Conservation (phyloP, 37 sponge, comb jelly and placozoan species). For the Chondrilla cf. caribensis region DNA sequence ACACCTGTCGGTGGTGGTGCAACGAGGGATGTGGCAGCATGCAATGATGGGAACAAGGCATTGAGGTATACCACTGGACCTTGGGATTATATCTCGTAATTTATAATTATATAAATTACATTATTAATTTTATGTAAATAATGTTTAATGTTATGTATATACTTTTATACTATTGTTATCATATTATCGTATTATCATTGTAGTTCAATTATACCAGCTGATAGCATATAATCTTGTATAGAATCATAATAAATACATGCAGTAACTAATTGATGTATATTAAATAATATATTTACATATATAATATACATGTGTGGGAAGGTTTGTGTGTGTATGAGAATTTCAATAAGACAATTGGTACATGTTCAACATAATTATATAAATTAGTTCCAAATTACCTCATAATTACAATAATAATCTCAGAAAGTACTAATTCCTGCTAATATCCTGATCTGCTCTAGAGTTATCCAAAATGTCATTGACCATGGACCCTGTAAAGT, state of each 20-base stretch:
- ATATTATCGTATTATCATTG: no score
- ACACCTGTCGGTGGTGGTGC: no score
- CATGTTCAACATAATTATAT: constrained; percentile 10
- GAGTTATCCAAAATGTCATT: constrained; percentile 86
- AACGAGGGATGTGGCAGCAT: no score
- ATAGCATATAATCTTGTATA: no score
- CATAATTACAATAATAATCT: neutral
- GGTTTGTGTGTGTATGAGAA: constrained; percentile 33
- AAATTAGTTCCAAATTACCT: neutral
- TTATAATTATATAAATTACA: no score
- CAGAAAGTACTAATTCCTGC: constrained; percentile 79
- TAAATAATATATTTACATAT: neutral
- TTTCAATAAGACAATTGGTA: constrained; percentile 50
- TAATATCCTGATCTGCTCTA: constrained; percentile 73
- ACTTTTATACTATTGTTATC: no score
- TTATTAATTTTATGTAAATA: no score
- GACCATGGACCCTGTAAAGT: constrained; percentile 89
- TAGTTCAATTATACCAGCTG: no score
- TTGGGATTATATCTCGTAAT: neutral
- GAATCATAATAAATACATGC: no score
- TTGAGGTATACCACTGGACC: no score
- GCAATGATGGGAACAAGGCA: no score
- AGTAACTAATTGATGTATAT: neutral
- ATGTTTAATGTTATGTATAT: no score
- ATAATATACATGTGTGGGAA: constrained; percentile 5